phyloP scores from a whole-genome alignment of 2,888 invertebrate genomes.

The Agrypnus murinus region DNA sequence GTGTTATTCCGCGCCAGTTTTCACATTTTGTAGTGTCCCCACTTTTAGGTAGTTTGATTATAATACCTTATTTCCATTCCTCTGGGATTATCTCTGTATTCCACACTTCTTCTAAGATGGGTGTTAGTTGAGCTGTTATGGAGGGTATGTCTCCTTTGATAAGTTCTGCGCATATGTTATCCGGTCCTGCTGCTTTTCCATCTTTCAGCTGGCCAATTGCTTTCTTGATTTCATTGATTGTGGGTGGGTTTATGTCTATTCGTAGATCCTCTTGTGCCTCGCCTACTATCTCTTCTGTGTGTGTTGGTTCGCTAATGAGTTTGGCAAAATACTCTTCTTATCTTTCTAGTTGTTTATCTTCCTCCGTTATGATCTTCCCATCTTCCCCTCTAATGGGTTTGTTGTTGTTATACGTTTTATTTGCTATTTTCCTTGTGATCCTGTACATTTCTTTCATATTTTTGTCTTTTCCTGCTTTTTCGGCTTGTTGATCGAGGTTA shows the following conservation, averaged over 20 bases:
- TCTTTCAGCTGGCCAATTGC: background rate
- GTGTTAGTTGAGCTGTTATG: background rate
- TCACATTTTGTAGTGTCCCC: background rate
- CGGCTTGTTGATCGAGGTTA: background rate
- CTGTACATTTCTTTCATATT: background rate
- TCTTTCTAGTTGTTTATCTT: background rate
- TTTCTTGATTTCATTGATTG: background rate
- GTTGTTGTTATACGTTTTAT: background rate
- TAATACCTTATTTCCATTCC: background rate
- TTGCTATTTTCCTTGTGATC: too few relatives aligned
- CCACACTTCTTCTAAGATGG: background rate
- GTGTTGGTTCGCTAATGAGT: too few relatives aligned
- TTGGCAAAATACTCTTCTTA: background rate
- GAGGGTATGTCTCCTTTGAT: background rate
- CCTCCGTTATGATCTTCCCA: background rate
- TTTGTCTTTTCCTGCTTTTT: conserved; percentile 3
- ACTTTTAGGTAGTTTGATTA: background rate
- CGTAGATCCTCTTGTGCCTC: background rate
- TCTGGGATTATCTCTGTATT: background rate
- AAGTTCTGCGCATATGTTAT: background rate
- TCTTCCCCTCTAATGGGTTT: background rate
- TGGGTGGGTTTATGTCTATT: conserved; percentile 1
- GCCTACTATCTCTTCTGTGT: too few relatives aligned
- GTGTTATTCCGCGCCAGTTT: background rate
- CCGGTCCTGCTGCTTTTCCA: background rate